These are phyloP conservation scores for Cygnus atratus DNA, from an alignment of 2,113 vertebrate genomes.

Conservation along the genomic window DNA sequence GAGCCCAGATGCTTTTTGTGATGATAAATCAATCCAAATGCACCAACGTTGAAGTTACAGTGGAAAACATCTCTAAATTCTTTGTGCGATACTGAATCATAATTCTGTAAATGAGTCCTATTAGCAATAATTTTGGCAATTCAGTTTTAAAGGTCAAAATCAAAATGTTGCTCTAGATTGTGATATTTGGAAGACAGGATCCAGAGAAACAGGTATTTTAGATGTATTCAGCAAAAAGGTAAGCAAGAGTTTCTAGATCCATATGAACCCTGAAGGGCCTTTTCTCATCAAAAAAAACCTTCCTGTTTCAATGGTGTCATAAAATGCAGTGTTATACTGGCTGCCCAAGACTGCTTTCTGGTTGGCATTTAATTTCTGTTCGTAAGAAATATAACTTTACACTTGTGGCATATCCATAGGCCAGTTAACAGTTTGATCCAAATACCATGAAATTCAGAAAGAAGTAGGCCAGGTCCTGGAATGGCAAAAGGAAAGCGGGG, in stretches of 20 bases:
- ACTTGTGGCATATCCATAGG: neutral
- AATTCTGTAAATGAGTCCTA: neutral
- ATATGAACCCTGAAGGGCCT: neutral
- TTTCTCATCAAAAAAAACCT: neutral
- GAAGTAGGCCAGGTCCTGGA: neutral
- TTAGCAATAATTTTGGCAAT: neutral
- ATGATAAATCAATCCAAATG: neutral
- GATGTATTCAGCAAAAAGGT: neutral
- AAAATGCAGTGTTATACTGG: neutral
- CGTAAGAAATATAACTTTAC: neutral
- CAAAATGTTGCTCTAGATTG: neutral
- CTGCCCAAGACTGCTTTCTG: neutral
- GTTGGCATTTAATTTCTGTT: neutral
- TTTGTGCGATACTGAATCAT: neutral
- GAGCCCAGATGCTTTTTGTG: neutral
- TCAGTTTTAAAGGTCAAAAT: neutral
- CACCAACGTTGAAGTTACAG: neutral
- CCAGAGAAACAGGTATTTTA: neutral
- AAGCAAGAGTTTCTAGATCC: neutral
- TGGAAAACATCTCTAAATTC: neutral
- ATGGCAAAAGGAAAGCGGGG: neutral
- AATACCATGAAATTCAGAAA: neutral
- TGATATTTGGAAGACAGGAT: neutral
- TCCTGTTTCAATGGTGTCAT: neutral
- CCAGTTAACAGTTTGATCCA: neutral